Conservation (phyloP, 2,113 vertebrate genomes). For the Phycodurus eques region DNA sequence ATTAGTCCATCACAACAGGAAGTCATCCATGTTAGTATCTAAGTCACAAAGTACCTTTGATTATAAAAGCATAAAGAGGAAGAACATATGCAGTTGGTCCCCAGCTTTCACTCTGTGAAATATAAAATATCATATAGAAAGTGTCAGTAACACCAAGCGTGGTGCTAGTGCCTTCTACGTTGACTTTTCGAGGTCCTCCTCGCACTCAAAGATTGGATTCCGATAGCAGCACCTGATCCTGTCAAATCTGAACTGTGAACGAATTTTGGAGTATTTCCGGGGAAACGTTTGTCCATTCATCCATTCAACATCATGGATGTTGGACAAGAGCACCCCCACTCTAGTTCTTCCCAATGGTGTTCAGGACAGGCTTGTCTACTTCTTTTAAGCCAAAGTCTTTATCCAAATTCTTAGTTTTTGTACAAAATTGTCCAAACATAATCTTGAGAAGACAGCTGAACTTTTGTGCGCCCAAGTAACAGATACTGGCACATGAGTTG, state of each 20-base stretch:
- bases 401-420: background rate
- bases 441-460: too few species aligned
- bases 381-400: background rate
- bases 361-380: constrained; percentile 8
- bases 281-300: too few species aligned
- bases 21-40: background rate
- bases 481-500: too few species aligned
- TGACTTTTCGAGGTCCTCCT: too few species aligned
- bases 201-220: too few species aligned
- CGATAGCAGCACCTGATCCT: too few species aligned
- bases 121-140: too few species aligned
- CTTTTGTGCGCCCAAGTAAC: too few species aligned
- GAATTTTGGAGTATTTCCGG: background rate
- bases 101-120: background rate
- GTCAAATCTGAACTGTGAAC: background rate
- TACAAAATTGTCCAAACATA: too few species aligned
- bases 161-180: too few species aligned
- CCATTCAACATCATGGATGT: background rate
- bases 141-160: too few species aligned
- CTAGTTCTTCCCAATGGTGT: background rate
- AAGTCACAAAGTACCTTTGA: background rate
- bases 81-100: background rate
- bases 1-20: constrained; percentile 10
- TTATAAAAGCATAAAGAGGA: background rate
- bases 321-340: background rate